Percentiles rank a stretch among this genome's conserved stretches.
Conservation (phyloP, 2,888 invertebrate genomes). For the Metallyticus violacea region DNA sequence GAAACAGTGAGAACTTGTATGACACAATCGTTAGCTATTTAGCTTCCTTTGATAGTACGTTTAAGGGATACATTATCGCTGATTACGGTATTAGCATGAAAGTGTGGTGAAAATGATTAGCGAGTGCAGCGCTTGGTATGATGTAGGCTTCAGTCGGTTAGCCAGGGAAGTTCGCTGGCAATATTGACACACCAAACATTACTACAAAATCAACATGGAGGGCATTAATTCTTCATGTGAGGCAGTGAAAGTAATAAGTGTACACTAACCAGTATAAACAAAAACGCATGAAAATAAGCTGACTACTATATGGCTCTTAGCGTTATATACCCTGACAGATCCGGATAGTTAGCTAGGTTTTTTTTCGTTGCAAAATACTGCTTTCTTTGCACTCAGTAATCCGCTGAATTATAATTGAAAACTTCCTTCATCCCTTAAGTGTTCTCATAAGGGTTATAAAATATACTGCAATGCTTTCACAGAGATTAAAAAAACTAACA, state of each 20-base stretch:
- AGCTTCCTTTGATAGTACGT: neutral
- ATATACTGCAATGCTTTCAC: no score
- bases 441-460: no score
- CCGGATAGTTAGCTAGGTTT: no score
- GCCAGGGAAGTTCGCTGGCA: neutral
- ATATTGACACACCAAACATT: neutral
- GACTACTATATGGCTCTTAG: neutral
- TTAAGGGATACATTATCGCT: neutral
- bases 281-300: neutral
- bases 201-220: neutral
- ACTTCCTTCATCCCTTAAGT: no score
- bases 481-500: no score
- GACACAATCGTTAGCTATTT: neutral
- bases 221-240: neutral
- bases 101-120: neutral
- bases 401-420: no score
- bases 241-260: neutral
- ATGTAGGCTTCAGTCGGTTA: neutral
- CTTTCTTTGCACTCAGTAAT: no score
- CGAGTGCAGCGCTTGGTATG: neutral
- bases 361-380: no score
- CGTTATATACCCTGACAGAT: neutral
- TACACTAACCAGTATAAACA: neutral
- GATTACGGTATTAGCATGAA: neutral
- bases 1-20: neutral